Base-by-base conservation (phyloP, 2,797 vertebrate genomes). In the Sebastes hubbsi region DNA sequence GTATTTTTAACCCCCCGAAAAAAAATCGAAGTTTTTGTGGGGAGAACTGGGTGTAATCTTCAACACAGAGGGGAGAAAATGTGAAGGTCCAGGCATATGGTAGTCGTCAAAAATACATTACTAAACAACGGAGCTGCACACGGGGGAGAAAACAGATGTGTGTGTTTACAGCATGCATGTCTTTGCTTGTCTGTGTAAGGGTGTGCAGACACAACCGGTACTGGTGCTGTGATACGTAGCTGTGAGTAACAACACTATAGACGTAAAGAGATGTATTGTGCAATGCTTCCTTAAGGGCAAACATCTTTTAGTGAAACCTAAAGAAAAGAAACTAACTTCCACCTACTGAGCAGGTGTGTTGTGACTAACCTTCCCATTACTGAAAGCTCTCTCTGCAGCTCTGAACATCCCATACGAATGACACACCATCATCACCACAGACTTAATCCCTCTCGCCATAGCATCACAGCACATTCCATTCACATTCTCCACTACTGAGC, bases 91-190 rank as follows among this genome's bases (percentile, higher is more conserved):
- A 38, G 71, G 25, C 54, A n/a, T 69, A 5, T 81, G 78, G 75
- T 54, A 72, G 58, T 72, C 42, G 68, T 83, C 38, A 82, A 56
- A 80, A 77, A 74, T 18, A 56, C 76, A 85, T 61, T 67, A 36
- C 36, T 63, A 78, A 88, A 84, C 32, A 87, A 84, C 32, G 79
- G 13, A 76, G 22, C 34, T 60, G 71, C 24, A 60, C 24, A 12
- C 1, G 22, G 46, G 38, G 29, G 16, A 38, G 60, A 73, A 87
- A 86, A 71, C 82, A 86, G 80, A 86, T 67, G 65, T 85, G 85
- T 76, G 55, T 66, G 66, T 85, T 80, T 79, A 60, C 29, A 52
- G 29, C 56, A 32, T 58, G 75, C 84, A 56, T 83, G 88, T 84
- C 62, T 42, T 22, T 63, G 42, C 81, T 59, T 22, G 81, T 72